These are phyloP conservation scores for Calliopum simillimum DNA, from an alignment of 2,888 invertebrate species.

Conservation along the genomic window DNA sequence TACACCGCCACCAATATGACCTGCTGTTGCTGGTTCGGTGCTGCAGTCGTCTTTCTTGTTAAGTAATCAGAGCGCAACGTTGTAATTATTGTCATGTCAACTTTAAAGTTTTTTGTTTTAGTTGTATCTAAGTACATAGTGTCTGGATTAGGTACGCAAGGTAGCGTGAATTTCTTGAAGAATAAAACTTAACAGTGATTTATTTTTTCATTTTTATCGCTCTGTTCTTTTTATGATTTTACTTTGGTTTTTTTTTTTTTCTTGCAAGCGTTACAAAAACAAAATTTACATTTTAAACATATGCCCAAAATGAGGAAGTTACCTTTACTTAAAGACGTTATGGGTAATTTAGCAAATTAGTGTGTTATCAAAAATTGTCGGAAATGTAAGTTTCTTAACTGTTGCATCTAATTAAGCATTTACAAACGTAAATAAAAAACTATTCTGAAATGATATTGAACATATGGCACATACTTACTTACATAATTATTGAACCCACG, in stretches of 20 bases:
- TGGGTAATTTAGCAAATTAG: slow-evolving; percentile 2
- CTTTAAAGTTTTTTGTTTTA: not conserved
- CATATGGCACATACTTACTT: too few species aligned
- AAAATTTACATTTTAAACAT: slow-evolving; percentile 12
- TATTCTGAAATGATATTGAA: too few species aligned
- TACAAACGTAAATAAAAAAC: too few species aligned
- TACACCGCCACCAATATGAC: not conserved
- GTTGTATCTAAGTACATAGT: not conserved
- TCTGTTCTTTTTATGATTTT: too few species aligned
- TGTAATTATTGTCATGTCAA: slow-evolving; percentile 29
- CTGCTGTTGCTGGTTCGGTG: not conserved
- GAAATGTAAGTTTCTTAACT: not conserved
- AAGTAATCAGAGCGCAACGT: slow-evolving; percentile 30
- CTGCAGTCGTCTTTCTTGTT: slow-evolving; percentile 6
- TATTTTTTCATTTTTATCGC: not conserved
- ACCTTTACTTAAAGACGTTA: not conserved
- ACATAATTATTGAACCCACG: too few species aligned
- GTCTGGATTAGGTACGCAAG: slow-evolving; percentile 21
- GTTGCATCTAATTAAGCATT: not conserved
- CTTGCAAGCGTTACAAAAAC: not conserved
- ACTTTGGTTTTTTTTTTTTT: too few species aligned
- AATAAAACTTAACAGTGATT: not conserved
- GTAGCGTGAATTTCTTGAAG: slow-evolving; percentile 10
- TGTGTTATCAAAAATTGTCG: not conserved
- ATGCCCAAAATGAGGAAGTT: not conserved